phyloP scores from a whole-genome alignment of 2,113 vertebrate species.

The Melanerpes formicivorus region DNA sequence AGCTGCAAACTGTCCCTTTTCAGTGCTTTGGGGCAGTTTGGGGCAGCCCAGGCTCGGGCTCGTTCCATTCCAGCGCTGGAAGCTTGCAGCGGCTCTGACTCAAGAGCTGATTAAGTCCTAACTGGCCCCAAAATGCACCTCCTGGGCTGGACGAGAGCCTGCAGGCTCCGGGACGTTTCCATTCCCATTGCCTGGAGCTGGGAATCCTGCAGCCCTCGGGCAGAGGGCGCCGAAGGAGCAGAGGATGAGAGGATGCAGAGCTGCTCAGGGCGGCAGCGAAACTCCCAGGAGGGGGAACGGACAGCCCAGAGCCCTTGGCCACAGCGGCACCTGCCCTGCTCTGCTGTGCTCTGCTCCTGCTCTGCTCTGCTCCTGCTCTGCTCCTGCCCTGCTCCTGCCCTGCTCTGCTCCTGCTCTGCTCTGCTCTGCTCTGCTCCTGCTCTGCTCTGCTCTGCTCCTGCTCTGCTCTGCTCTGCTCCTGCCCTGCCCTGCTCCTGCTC shows the following conservation, averaged over 20 bases:
- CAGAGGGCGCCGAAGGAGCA: constrained; percentile 47
- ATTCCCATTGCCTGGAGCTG: not conserved
- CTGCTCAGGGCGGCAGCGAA: too few species aligned
- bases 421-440: too few species aligned
- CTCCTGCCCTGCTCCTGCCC: too few species aligned
- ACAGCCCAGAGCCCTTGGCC: too few species aligned
- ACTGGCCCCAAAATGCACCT: not conserved
- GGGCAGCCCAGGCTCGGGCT: not conserved
- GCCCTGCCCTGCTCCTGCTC: too few species aligned
- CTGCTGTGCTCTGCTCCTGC: too few species aligned
- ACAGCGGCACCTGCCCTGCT: too few species aligned
- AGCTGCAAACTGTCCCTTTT: not conserved
- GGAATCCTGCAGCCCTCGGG: not conserved
- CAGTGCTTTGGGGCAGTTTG: not conserved
- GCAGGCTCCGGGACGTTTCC: not conserved
- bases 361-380: too few species aligned
- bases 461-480: too few species aligned
- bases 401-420: too few species aligned
- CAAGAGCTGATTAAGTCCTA: not conserved
- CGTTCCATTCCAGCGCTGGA: not conserved
- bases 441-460: too few species aligned
- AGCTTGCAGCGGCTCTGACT: not conserved
- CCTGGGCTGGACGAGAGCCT: not conserved
- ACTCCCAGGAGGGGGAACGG: too few species aligned
- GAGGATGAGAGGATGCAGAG: not conserved